Evolutionary conservation across 1,140 invertebrate species (phyloP), one percentile per base, ranked within the genome.

Genomic region (Sesamia nonagrioides): DNA sequence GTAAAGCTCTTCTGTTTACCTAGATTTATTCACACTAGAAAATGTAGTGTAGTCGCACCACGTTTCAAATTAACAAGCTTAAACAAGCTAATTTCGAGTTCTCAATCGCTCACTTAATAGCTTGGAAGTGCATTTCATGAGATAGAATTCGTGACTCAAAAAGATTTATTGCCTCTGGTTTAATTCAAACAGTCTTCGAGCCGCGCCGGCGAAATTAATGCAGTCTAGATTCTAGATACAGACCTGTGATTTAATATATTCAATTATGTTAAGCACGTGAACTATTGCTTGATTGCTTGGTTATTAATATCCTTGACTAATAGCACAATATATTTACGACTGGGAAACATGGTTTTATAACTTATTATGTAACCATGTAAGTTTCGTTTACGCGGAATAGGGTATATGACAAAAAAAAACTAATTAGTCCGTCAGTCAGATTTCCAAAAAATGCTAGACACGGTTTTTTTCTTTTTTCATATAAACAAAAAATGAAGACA

Each of bases 131-230:
- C 81, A 82, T 80, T 84, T 79, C 79, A 80, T 80, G 77, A 85
- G 81, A 82, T 84, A 84, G 81, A 82, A 82, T 81, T 83, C 79
- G 81, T 81, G 84, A 78, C 81, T 79, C 79, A 83, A 83, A 84
- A 81, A 83, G 84, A 84, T 84, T 84, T 84, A 84, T 84, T 69
- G 79, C 69, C 27, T 21, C 61, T 61, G 48, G 60, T 17, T 74
- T 74, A 74, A 74, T 74, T 74, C 52, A 74, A 18, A 37, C 52
- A 74, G 71, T 58, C 71, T 74, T 74, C 54, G 54, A 54, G 37
- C 71, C 82, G 21, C 61, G 21, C 61, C 61, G 71, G 71, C 80
- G 48, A 74, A 74, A 74, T 74, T 74, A 74, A 74, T 74, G 71
- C 40, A 60, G 52, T 74, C 52, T 40, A 74, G 71, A 40, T 74